Percentiles rank a stretch among this genome's conserved stretches.
Evolutionary conservation across 2,888 invertebrate genomes (phyloP).

Genomic region (Alitta virens): DNA sequence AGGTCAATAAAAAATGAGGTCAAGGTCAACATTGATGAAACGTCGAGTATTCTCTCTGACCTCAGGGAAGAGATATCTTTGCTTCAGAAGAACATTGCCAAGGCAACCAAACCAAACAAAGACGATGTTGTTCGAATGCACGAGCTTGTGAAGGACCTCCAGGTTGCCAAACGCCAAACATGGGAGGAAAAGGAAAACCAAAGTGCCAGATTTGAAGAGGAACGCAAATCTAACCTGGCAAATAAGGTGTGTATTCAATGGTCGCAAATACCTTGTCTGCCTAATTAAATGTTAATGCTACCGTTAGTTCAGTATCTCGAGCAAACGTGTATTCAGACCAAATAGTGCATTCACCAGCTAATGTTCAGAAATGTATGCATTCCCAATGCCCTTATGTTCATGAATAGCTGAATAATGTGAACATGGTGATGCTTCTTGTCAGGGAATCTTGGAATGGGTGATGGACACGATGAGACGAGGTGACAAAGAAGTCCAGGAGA

Average conservation of each 20-base stretch:
- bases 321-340: no score
- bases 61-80: conserved; percentile 46
- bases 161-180: conserved; percentile 49
- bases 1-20: conserved; percentile 44
- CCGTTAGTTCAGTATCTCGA: no score
- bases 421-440: no score
- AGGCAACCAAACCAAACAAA: conserved; percentile 38
- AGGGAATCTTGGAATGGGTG: conserved; percentile 54
- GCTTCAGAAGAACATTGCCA: conserved; percentile 43
- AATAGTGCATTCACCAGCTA: no score
- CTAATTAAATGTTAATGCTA: no score
- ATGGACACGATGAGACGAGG: conserved; percentile 50
- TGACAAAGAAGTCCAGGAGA: conserved; percentile 47
- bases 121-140: conserved; percentile 49
- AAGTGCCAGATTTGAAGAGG: conserved; percentile 42
- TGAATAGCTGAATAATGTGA: no score
- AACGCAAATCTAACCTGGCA: conserved; percentile 46
- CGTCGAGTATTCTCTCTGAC: conserved; percentile 42
- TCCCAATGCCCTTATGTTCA: no score
- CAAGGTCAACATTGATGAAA: conserved; percentile 49
- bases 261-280: no score
- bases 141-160: conserved; percentile 46
- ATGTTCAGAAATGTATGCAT: no score
- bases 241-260: conserved; percentile 47
- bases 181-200: conserved; percentile 48